Evolutionary conservation across 92 coral and sea anemone genomes (phyloP).

Genomic region (Siderastrea radians): DNA sequence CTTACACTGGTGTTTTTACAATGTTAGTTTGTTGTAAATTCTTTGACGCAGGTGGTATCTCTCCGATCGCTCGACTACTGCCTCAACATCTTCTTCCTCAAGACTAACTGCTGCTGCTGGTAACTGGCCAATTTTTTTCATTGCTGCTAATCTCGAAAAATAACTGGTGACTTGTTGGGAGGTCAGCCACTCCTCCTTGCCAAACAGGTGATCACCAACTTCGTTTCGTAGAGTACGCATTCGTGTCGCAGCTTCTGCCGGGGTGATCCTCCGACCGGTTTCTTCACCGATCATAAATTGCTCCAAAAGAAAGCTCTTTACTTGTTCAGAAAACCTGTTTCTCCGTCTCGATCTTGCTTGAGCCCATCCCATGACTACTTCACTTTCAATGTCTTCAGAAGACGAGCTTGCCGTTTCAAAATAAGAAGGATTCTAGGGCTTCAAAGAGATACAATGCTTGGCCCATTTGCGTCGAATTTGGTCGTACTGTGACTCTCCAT

Average conservation of each 20-base stretch:
- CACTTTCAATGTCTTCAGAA: not conserved
- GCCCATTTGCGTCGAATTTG: slow-evolving; percentile 59
- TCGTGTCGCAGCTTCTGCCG: slow-evolving; percentile 43
- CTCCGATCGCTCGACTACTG: slow-evolving; percentile 15
- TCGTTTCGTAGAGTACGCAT: slow-evolving; percentile 44
- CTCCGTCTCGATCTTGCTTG: slow-evolving; percentile 14
- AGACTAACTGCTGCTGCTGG: slow-evolving; percentile 35
- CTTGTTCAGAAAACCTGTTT: slow-evolving; percentile 43
- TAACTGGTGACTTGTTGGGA: slow-evolving; percentile 53
- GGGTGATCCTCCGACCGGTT: slow-evolving; percentile 57
- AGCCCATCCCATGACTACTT: slow-evolving; percentile 37
- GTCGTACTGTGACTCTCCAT: slow-evolving; percentile 65
- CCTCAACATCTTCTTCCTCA: slow-evolving; percentile 38
- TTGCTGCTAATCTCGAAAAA: slow-evolving; percentile 49
- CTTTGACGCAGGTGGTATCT: slow-evolving; percentile 15
- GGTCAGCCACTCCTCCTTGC: slow-evolving; percentile 54
- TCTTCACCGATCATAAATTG: slow-evolving; percentile 62
- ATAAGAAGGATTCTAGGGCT: slow-evolving; percentile 21
- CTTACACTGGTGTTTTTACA: not conserved
- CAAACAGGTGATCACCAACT: slow-evolving; percentile 29
- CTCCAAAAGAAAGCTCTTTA: slow-evolving; percentile 49
- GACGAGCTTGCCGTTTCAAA: not conserved
- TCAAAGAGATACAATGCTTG: slow-evolving; percentile 46
- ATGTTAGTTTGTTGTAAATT: slow-evolving; percentile 3
- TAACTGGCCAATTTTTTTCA: slow-evolving; percentile 29